phyloP scores from a whole-genome alignment of 2,888 invertebrate species.

The Temnothorax unifasciatus region DNA sequence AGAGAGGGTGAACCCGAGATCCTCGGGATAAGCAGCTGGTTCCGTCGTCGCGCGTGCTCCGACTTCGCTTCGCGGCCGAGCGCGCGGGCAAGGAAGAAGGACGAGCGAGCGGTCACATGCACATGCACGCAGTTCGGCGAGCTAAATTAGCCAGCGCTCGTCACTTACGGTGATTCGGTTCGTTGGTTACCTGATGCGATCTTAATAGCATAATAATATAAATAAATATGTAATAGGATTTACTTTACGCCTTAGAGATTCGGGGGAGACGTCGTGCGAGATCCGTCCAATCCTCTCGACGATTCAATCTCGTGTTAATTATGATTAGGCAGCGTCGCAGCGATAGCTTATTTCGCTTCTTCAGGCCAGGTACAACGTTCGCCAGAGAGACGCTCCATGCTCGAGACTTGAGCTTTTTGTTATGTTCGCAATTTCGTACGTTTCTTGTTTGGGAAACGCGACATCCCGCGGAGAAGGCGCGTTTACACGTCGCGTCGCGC shows the following conservation, averaged over 20 bases:
- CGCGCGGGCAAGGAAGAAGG: conserved; percentile 39
- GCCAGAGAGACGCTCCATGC: background rate
- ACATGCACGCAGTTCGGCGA: conserved; percentile 16
- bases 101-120: conserved; percentile 34
- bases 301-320: background rate
- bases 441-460: conserved; percentile 18
- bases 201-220: conserved; percentile 43
- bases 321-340: too few species aligned
- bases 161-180: conserved; percentile 50
- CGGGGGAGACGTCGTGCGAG: background rate
- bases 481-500: conserved; percentile 56
- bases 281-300: background rate
- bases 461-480: conserved; percentile 44
- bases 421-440: background rate
- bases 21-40: conserved; percentile 76
- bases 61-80: conserved; percentile 31
- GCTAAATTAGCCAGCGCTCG: conserved; percentile 48
- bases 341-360: background rate
- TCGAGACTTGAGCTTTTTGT: background rate
- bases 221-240: conserved; percentile 30
- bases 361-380: background rate
- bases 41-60: conserved; percentile 69
- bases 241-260: conserved; percentile 8
- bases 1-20: conserved; percentile 72
- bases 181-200: conserved; percentile 42